Evolutionary conservation across 2,113 vertebrate species (phyloP).

Genomic region (Tenrec ecaudatus): DNA sequence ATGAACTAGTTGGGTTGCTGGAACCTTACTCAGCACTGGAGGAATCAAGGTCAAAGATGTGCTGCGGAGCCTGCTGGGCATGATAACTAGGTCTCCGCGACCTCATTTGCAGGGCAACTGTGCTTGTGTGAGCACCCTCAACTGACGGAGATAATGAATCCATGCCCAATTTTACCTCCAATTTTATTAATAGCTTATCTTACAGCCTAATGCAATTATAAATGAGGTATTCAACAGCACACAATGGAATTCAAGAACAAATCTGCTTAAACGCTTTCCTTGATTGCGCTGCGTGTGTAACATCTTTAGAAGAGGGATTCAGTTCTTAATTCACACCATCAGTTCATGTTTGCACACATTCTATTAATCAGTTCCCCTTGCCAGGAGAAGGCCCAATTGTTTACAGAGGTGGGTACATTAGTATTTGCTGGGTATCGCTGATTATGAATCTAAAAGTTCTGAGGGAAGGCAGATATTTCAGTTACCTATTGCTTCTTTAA

Average conservation of each 20-base stretch:
- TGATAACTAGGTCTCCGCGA: slow-evolving; percentile 36
- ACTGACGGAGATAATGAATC: slow-evolving; percentile 65
- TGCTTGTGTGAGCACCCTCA: slow-evolving; percentile 1
- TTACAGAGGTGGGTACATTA: slow-evolving; percentile 7
- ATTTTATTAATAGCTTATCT: slow-evolving; percentile 78
- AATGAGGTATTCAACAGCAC: slow-evolving; percentile 71
- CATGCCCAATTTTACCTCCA: slow-evolving; percentile 62
- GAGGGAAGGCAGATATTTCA: neutral
- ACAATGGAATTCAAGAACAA: slow-evolving; percentile 58
- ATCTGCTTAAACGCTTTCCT: slow-evolving; percentile 64
- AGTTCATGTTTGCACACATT: slow-evolving; percentile 71
- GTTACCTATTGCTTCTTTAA: neutral
- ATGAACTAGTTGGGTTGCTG: slow-evolving; percentile 32
- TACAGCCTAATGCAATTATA: slow-evolving; percentile 64
- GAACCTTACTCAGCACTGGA: neutral
- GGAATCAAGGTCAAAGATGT: neutral
- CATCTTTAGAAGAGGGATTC: slow-evolving; percentile 57
- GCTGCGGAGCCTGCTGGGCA: neutral
- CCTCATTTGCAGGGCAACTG: slow-evolving; percentile 56
- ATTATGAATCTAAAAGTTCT: slow-evolving; percentile 45
- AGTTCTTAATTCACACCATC: slow-evolving; percentile 74
- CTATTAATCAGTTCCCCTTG: slow-evolving; percentile 55
- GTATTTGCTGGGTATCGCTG: neutral
- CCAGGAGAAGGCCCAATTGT: slow-evolving; percentile 46
- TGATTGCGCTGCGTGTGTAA: slow-evolving; percentile 47